A percentile compares a stretch with the other conserved stretches of the same genome.
These are phyloP conservation scores for Stegodyphus mimosarum DNA, from an alignment of 1,140 invertebrate species.

Conservation along the genomic window DNA sequence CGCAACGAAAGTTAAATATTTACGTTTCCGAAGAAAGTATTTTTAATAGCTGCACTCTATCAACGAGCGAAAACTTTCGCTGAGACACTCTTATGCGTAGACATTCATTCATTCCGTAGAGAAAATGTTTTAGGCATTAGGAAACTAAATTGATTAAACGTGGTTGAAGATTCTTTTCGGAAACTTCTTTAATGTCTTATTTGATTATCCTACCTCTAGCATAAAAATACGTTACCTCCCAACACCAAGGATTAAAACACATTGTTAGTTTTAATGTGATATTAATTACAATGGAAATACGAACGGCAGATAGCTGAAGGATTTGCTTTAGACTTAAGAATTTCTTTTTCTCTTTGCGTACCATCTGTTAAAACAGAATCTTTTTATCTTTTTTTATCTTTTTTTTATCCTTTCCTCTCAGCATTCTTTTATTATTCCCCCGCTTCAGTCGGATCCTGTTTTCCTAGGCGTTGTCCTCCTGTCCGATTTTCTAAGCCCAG, in stretches of 20 bases:
- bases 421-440: slow-evolving; percentile 37
- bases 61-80: too few relatives aligned
- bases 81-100: too few relatives aligned
- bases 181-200: slow-evolving; percentile 48
- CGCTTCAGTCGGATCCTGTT: slow-evolving; percentile 14
- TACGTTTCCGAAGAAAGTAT: too few relatives aligned
- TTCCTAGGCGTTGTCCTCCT: slow-evolving; percentile 22
- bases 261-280: slow-evolving; percentile 61
- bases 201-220: slow-evolving; percentile 9
- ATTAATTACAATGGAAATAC: slow-evolving; percentile 56
- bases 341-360: slow-evolving; percentile 37
- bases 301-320: slow-evolving; percentile 37
- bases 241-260: slow-evolving; percentile 53
- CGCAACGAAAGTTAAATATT: too few relatives aligned
- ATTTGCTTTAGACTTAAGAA: slow-evolving; percentile 46
- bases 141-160: slow-evolving; percentile 33
- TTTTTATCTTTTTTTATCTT: slow-evolving; percentile 4
- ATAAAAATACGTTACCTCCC: slow-evolving; percentile 34
- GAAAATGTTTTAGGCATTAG: slow-evolving; percentile 9
- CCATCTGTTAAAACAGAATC: slow-evolving; percentile 33
- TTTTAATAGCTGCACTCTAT: too few relatives aligned
- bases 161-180: neutral
- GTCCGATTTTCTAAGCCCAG: slow-evolving; percentile 57
- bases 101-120: neutral
- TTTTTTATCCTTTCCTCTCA: slow-evolving; percentile 23